Evolutionary conservation across 2,113 vertebrate species (phyloP).

Genomic region (Sphyrna mokarran): DNA sequence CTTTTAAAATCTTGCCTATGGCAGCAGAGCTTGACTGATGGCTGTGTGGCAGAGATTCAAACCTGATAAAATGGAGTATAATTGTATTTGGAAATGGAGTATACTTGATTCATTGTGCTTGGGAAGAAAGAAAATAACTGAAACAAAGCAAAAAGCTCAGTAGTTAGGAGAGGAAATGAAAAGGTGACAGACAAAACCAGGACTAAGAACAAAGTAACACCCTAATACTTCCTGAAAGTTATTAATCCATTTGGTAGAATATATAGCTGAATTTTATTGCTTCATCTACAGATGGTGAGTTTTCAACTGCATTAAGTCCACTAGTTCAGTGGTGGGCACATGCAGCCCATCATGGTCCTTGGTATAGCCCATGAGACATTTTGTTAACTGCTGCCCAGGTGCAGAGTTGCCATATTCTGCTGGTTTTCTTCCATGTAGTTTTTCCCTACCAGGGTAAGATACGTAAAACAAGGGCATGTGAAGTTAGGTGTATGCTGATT

Average conservation of each 20-base stretch:
- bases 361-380: no score
- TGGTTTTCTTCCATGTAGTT: no score
- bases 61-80: background rate
- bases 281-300: background rate
- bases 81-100: no score
- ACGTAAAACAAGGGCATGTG: no score
- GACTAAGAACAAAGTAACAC: background rate
- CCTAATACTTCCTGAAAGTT: background rate
- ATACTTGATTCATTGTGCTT: background rate
- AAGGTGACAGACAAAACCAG: background rate
- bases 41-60: background rate
- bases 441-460: no score
- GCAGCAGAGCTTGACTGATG: background rate
- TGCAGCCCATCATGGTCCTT: no score
- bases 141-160: background rate
- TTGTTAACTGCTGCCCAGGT: no score
- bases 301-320: background rate
- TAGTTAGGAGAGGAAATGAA: background rate
- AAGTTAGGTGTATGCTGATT: no score
- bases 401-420: no score
- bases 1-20: background rate
- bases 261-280: background rate
- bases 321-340: background rate
- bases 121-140: background rate
- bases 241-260: background rate